These are phyloP conservation scores for Lithophane semibrunnea DNA, from an alignment of 2,888 invertebrate species.

Conservation along the genomic window DNA sequence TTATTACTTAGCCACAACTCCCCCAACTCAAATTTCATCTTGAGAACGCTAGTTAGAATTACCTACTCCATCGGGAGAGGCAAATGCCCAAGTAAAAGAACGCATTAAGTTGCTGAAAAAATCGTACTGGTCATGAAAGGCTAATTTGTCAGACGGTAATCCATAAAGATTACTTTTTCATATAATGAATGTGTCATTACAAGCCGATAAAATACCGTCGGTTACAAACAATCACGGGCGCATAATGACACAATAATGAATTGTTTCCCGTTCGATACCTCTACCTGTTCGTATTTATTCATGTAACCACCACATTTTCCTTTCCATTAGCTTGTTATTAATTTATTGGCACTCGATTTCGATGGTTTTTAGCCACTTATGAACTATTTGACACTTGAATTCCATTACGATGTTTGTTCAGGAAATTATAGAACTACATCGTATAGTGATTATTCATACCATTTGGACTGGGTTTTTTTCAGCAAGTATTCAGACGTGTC, in stretches of 20 bases:
- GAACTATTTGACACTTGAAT: constrained; percentile 34
- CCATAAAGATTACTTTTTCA: constrained; percentile 68
- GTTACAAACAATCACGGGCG: constrained; percentile 21
- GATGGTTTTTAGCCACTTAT: constrained; percentile 23
- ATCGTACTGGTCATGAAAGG: constrained; percentile 16
- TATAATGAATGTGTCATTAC: constrained; percentile 66
- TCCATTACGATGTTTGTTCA: constrained; percentile 25
- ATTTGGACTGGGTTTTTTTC: neutral
- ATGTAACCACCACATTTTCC: constrained; percentile 27
- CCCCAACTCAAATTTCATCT: too few relatives aligned
- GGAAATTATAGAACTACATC: constrained; percentile 15
- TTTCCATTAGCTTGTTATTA: constrained; percentile 32
- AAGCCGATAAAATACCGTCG: constrained; percentile 54
- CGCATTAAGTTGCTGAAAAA: neutral
- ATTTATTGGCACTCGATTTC: constrained; percentile 38
- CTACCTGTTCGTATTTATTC: constrained; percentile 36
- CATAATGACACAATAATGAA: constrained; percentile 38
- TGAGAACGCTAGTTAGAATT: constrained; percentile 1
- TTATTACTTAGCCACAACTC: too few relatives aligned
- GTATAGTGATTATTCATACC: neutral
- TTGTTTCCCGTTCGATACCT: constrained; percentile 18
- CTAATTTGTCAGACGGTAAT: constrained; percentile 72
- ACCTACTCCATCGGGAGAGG: constrained; percentile 7
- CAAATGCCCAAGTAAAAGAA: neutral
- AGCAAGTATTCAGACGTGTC: neutral